Base-by-base conservation (phyloP, 2,888 invertebrate species). In the Dicyrtomina minuta region DNA sequence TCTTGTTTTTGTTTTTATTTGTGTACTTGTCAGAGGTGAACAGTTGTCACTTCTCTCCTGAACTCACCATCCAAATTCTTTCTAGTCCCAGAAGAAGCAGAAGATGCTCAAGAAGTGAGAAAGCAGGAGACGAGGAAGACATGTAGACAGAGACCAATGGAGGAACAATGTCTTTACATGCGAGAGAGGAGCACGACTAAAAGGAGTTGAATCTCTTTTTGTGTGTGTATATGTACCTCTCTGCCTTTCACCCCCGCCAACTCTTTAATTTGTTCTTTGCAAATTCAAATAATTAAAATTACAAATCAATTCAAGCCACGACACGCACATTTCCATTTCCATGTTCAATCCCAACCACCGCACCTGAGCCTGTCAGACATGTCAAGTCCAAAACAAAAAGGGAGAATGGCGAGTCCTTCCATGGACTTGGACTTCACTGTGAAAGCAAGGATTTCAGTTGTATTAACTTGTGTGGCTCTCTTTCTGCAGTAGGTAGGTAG, bases 281-380 rank as follows among this genome's bases (percentile, higher is more conserved):
- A 55, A 65, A 65, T 65, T 53, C 13, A 33, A 55, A 65, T 53
- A 65, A 55, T 65, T 65, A 43, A 65, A 65, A 55, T 55, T 22
- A 53, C 39, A 33, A 53, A 41, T 53, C 51, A 64, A 53, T 51
- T 41, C 53, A 64, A 33, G 24, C 17, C 60, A 60, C 60, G 44
- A 60, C 60, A 43, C 44, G 60, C 60, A 60, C 60, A 60, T 43
- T 60, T 60, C 24, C 17, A 43, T 43, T 17, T 22, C 24, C 22
- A 33, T 6, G 13, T 53, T 6, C 24, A 20, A 39, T 39, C 17
- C n/a, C 33, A n/a, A 15, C 46, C 17, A n/a, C 46, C 17, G 15
- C 46, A 33, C 33, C 33, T 33, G 33, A 33, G 8, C 33, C 33
- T 33, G 33, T 33, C 33, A 33, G 33, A 33, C 33, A 33, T 8